These are phyloP conservation scores for Nomada hirtipes DNA, from an alignment of 2,888 invertebrate species.

Conservation along the genomic window DNA sequence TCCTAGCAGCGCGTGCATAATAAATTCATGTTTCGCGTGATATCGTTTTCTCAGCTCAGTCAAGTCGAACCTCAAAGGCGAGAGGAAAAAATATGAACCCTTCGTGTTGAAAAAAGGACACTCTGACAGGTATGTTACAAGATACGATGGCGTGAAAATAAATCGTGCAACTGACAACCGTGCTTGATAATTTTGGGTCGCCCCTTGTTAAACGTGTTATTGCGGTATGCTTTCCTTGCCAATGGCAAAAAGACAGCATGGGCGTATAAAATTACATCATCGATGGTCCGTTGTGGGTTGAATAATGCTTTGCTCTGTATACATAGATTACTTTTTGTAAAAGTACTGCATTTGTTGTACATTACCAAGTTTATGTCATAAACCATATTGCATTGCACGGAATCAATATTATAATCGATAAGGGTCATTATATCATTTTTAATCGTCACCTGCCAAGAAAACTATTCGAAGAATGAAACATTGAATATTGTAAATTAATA, in stretches of 20 bases:
- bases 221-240: conserved; percentile 29
- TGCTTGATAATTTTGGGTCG: conserved; percentile 21
- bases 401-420: too few relatives aligned
- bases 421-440: too few relatives aligned
- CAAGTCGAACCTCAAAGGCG: not conserved
- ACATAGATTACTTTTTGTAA: too few relatives aligned
- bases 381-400: too few relatives aligned
- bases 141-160: conserved; percentile 7
- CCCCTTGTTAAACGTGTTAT: conserved; percentile 7
- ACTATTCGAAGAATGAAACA: too few relatives aligned
- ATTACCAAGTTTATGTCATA: too few relatives aligned
- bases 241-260: conserved; percentile 14
- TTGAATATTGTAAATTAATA: too few relatives aligned
- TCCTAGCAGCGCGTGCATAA: not conserved
- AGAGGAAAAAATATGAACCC: not conserved
- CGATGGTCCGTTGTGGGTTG: not conserved
- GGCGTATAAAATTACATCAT: not conserved
- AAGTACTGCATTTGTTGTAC: too few relatives aligned
- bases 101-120: not conserved
- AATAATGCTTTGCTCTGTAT: not conserved
- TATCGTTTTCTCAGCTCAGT: not conserved
- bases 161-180: conserved; percentile 11
- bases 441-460: too few relatives aligned
- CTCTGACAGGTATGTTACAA: not conserved
- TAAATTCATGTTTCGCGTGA: not conserved